Evolutionary conservation across 2,113 vertebrate genomes (phyloP).

Genomic region (Orientallactaga bullata): DNA sequence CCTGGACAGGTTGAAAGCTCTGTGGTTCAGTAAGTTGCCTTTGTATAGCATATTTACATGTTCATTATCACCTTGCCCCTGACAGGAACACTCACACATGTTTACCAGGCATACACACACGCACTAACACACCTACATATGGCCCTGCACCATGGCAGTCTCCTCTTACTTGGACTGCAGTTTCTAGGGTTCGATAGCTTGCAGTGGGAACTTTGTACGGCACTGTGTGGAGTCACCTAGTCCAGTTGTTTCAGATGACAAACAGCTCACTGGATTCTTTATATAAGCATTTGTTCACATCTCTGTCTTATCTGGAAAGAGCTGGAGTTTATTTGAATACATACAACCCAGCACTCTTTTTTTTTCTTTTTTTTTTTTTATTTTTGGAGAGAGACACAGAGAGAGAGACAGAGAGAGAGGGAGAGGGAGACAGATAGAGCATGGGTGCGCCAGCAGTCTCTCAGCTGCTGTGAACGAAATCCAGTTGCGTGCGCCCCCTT

Average conservation of each 20-base stretch:
- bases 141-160: not conserved
- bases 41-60: not conserved
- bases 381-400: too few species aligned
- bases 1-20: not conserved
- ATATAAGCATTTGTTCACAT: not conserved
- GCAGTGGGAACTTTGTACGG: too few species aligned
- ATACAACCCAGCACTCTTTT: not conserved
- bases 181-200: not conserved
- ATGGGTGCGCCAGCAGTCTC: too few species aligned
- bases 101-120: not conserved
- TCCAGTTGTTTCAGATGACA: not conserved
- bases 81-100: not conserved
- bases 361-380: too few species aligned
- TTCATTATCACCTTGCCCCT: not conserved
- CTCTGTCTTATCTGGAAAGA: not conserved
- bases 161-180: not conserved
- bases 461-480: too few species aligned
- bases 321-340: not conserved
- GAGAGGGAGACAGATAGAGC: too few species aligned
- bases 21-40: not conserved
- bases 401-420: too few species aligned
- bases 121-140: accelerated
- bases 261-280: not conserved
- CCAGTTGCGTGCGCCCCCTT: too few species aligned
- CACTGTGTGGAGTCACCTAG: too few species aligned